phyloP scores from a whole-genome alignment of 2,888 invertebrate species.

The Corbicula japonica region DNA sequence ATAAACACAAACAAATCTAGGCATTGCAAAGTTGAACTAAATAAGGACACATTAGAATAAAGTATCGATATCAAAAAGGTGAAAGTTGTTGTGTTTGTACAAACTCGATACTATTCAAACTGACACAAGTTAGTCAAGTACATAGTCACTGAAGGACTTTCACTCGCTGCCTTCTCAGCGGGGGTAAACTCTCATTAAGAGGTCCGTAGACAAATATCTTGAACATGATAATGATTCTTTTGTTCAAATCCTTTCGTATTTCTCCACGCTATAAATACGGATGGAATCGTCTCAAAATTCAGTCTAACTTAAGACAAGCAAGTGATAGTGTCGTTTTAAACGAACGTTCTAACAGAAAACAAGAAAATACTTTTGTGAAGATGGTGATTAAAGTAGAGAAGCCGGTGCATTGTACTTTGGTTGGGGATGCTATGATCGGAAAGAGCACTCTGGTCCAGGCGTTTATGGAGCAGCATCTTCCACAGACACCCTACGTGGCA shows the following conservation, averaged over 20 bases:
- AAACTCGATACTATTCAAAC: no score
- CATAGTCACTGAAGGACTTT: constrained; percentile 24
- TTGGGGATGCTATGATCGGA: constrained; percentile 80
- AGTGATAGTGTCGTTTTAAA: neutral
- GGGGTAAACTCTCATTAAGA: constrained; percentile 36
- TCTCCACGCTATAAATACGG: constrained; percentile 41
- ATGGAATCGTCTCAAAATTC: neutral
- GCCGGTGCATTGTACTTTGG: constrained; percentile 73
- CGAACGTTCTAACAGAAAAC: constrained; percentile 10
- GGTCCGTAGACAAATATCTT: constrained; percentile 20
- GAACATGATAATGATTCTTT: constrained; percentile 34
- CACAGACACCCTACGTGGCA: constrained; percentile 66
- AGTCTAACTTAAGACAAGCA: neutral
- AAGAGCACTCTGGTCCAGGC: constrained; percentile 75
- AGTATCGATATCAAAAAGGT: neutral
- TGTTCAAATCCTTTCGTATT: constrained; percentile 14
- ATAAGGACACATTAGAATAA: neutral
- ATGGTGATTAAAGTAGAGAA: constrained; percentile 67
- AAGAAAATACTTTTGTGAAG: no score
- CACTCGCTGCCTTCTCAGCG: constrained; percentile 24
- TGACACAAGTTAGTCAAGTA: constrained; percentile 17
- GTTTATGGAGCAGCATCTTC: constrained; percentile 68
- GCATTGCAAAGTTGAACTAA: no score
- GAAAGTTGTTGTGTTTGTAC: no score
- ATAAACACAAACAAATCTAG: no score